Evolutionary conservation across 2,888 invertebrate genomes (phyloP), one percentile per base, ranked within the genome.

Genomic region (Dendrolimus pini): DNA sequence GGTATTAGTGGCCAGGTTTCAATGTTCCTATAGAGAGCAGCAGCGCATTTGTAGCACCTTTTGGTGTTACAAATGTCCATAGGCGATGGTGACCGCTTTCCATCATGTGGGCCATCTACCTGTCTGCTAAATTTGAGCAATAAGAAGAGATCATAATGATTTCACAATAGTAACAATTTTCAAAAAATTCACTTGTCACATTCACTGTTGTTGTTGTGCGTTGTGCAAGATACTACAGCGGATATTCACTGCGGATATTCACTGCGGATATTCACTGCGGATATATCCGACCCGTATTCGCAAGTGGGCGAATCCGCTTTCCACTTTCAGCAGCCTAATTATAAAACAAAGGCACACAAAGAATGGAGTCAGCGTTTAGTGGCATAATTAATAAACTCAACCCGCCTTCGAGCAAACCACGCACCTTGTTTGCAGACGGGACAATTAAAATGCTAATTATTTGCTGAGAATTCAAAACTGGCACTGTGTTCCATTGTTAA

Each of bases 381-480:
- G 59, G 65, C 65, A 64, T 62, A 64, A 68, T 70, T 69, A 68
- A 65, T 69, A 70, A 65, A 61, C 63, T 61, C 58, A 10, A 54
- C 59, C 54, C 55, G 52, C 30, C 54, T 47, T 53, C 56, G 14
- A 54, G n/a, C 55, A 9, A 60, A 52, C n/a, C 59, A 7, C 58
- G 41, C 55, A 54, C 56, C 63, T 67, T 74, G 77, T 77, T 80
- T 76, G 70, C 66, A 67, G 68, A 47, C 62, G 68, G 66, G 62
- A 78, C 82, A 82, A 83, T 83, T 83, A 81, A 83, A 82, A 83
- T 83, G 83, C 78, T 82, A 83, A 83, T 83, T 83, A 80, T 83
- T 83, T 77, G 82, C 75, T 71, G 76, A 80, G 79, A 71, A 74
- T 70, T 78, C 77, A 68, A 67, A 78, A 47, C 47, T 47, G 47